Conservation (phyloP, 2,888 invertebrate genomes). For the Bembecia ichneumoniformis region DNA sequence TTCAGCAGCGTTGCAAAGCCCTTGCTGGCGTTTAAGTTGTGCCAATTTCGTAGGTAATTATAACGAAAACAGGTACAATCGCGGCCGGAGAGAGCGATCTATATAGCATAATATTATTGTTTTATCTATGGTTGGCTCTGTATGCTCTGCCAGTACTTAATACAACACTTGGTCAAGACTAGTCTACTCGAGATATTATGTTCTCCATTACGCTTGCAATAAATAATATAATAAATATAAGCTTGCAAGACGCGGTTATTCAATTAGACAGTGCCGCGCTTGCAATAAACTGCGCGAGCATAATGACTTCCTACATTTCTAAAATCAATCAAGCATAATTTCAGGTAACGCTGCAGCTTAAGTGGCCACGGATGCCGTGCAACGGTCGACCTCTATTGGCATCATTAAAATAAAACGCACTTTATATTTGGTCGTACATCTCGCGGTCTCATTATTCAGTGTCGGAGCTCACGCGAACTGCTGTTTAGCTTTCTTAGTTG, state of each 20-base stretch:
- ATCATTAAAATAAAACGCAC: constrained; percentile 54
- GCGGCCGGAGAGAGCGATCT: no score
- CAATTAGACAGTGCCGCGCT: neutral
- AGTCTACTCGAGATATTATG: no score
- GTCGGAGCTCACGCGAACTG: constrained; percentile 50
- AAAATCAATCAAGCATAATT: constrained; percentile 43
- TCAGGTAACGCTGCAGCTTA: constrained; percentile 38
- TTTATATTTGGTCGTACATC: constrained; percentile 48
- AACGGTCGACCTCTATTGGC: constrained; percentile 49
- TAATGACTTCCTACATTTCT: constrained; percentile 37
- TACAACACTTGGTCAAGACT: no score
- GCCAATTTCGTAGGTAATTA: no score
- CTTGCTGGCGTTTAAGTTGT: no score
- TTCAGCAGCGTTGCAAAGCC: no score
- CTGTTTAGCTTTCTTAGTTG: constrained; percentile 29
- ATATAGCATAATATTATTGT: no score
- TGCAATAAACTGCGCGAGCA: constrained; percentile 12
- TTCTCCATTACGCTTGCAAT: no score
- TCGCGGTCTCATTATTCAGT: constrained; percentile 52
- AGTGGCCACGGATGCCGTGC: constrained; percentile 26
- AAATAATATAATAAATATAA: no score
- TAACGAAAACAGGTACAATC: no score
- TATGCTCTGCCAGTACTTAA: no score
- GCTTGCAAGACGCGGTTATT: neutral
- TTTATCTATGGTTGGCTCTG: no score